phyloP scores from a whole-genome alignment of 2,113 vertebrate species.

The Agelaius tricolor region DNA sequence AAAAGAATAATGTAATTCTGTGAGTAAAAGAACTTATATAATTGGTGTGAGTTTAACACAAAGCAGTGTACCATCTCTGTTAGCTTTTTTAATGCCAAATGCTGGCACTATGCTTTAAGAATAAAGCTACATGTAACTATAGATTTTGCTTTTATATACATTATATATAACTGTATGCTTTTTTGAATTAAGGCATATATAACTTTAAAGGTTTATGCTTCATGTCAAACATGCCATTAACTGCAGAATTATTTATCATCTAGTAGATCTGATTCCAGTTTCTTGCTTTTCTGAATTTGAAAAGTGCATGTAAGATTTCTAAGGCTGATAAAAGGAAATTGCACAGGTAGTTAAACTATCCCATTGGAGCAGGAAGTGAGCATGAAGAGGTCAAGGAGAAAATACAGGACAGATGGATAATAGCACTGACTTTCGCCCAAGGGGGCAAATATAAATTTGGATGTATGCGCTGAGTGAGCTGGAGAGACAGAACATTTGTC shows the following conservation, averaged over 20 bases:
- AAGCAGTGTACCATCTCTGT: not conserved
- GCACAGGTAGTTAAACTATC: constrained; percentile 26
- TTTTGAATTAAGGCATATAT: not conserved
- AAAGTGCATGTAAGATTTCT: constrained; percentile 46
- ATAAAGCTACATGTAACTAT: not conserved
- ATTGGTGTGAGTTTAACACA: constrained; percentile 19
- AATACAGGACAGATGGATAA: constrained; percentile 54
- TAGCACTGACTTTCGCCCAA: not conserved
- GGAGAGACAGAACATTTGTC: constrained; percentile 28
- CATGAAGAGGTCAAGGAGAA: constrained; percentile 45
- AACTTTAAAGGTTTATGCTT: not conserved
- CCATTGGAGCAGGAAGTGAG: constrained; percentile 21
- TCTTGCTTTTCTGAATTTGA: constrained; percentile 29
- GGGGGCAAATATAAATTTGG: constrained; percentile 21
- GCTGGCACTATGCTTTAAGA: constrained; percentile 6
- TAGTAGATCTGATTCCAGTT: not conserved
- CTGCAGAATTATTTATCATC: constrained; percentile 43
- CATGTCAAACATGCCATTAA: constrained; percentile 28
- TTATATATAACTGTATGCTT: not conserved
- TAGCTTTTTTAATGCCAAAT: not conserved
- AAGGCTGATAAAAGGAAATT: constrained; percentile 48
- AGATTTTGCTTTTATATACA: not conserved
- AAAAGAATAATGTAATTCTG: not conserved
- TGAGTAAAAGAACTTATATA: not conserved
- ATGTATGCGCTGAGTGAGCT: constrained; percentile 17